Conservation (phyloP, 2,113 vertebrate genomes). For the Serinus canaria region DNA sequence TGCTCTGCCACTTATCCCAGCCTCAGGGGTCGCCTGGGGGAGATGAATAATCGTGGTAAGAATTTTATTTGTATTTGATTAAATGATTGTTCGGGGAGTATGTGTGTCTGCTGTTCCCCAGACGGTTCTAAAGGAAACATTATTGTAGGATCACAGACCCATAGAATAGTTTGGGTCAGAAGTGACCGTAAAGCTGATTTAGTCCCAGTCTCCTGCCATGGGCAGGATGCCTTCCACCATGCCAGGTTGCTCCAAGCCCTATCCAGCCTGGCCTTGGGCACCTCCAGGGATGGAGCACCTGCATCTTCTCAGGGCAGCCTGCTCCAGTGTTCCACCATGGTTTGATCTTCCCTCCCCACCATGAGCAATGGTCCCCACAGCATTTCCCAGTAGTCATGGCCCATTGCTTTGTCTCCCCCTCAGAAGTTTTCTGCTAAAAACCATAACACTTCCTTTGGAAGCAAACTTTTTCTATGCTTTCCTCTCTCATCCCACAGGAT, state of each 20-base stretch:
- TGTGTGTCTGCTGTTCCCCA: fast-evolving
- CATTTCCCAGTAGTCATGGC: background rate
- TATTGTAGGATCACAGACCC: no score
- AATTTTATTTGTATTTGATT: background rate
- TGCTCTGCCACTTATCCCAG: no score
- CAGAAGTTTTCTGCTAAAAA: background rate
- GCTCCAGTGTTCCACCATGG: background rate
- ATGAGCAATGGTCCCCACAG: background rate
- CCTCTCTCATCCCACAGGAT: fast-evolving
- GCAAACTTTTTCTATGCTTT: background rate
- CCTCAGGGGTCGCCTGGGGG: background rate
- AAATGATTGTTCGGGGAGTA: fast-evolving
- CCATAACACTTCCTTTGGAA: background rate
- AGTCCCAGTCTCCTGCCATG: background rate
- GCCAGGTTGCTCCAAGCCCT: background rate
- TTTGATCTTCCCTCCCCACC: background rate
- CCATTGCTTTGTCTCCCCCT: background rate
- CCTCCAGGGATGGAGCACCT: background rate
- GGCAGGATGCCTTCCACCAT: background rate
- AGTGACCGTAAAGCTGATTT: background rate
- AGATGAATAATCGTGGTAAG: fast-evolving
- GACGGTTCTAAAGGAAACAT: background rate
- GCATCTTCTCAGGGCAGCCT: background rate
- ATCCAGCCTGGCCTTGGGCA: background rate
- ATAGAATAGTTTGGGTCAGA: background rate